Percentiles rank a stretch among this genome's conserved stretches.
Conservation (phyloP, 1,140 invertebrate species). For the Holcopasites calliopsidis region DNA sequence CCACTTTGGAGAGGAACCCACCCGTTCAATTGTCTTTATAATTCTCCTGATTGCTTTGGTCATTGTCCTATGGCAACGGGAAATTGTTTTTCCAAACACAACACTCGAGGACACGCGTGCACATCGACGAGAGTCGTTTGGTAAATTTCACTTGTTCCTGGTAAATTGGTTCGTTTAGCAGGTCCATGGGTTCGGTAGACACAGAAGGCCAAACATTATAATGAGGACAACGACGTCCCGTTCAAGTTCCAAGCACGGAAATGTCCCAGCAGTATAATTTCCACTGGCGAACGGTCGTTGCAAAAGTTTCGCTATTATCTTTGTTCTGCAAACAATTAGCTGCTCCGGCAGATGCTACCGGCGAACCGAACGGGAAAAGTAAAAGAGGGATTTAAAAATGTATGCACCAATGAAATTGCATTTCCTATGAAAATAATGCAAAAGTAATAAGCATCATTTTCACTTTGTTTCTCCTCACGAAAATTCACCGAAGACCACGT, state of each 20-base stretch:
- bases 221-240: conserved; percentile 7
- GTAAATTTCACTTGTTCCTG: conserved; percentile 19
- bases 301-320: conserved; percentile 1
- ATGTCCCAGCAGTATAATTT: conserved; percentile 5
- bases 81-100: neutral
- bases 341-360: neutral
- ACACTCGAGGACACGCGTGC: no score
- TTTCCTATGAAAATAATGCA: no score
- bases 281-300: neutral
- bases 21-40: neutral
- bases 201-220: conserved; percentile 6
- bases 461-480: no score
- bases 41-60: neutral
- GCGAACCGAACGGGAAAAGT: no score
- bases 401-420: no score
- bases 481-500: no score
- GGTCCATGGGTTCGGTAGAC: neutral
- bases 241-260: conserved; percentile 13
- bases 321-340: neutral
- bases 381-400: no score
- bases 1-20: conserved; percentile 39
- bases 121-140: neutral
- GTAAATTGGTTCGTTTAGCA: conserved; percentile 19
- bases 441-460: no score
- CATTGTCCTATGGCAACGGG: neutral